Evolutionary conservation across 2,113 vertebrate genomes (phyloP).

Genomic region (Engraulis encrasicolus): DNA sequence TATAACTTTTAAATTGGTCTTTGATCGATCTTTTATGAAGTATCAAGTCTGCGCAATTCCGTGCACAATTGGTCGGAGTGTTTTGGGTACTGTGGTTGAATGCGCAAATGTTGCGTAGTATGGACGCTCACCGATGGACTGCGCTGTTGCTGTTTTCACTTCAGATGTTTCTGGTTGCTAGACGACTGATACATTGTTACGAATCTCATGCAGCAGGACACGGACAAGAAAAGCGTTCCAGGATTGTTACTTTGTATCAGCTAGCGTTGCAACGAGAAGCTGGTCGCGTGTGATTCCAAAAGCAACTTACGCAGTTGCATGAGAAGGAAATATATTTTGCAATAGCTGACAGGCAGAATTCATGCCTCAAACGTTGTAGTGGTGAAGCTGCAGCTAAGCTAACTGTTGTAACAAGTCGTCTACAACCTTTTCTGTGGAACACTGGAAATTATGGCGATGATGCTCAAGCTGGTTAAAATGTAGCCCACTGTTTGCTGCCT

Average conservation of each 20-base stretch:
- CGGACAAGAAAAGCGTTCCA: not conserved
- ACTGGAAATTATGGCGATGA: not conserved
- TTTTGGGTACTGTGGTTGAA: not conserved
- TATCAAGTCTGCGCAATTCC: not conserved
- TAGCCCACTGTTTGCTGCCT: not conserved
- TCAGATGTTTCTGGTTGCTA: constrained; percentile 68
- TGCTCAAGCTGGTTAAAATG: not conserved
- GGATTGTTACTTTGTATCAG: not conserved
- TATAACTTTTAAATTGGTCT: not conserved
- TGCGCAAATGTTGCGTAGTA: constrained; percentile 38
- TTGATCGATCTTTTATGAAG: not conserved
- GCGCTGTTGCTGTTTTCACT: not conserved
- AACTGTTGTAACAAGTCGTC: not conserved
- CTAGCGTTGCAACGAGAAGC: not conserved
- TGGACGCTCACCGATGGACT: constrained; percentile 26
- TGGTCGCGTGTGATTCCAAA: not conserved
- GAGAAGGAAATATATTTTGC: not conserved
- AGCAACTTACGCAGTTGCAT: not conserved
- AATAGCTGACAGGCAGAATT: not conserved
- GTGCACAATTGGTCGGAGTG: not conserved
- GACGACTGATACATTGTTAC: constrained; percentile 61
- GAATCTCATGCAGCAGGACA: not conserved
- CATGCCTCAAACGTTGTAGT: not conserved
- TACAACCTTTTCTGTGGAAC: not conserved
- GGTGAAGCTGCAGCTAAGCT: not conserved